These are phyloP conservation scores for Fragum sueziense DNA, from an alignment of 2,888 invertebrate species.

Conservation along the genomic window DNA sequence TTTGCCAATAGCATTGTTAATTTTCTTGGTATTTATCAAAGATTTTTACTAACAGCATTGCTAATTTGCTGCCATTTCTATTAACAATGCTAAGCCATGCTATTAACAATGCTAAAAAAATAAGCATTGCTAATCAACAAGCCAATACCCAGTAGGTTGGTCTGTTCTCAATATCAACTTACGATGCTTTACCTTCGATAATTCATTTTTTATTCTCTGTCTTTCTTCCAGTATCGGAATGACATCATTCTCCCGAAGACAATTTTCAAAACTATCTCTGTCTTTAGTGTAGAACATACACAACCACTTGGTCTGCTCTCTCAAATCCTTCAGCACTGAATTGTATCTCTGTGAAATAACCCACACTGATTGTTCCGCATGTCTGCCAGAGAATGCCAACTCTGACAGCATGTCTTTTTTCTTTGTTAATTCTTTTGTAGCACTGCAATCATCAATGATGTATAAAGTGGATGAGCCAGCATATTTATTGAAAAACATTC, in stretches of 20 bases:
- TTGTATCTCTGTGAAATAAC: conserved; percentile 52
- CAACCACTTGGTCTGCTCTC: conserved; percentile 53
- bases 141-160: conserved; percentile 38
- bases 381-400: conserved; percentile 46
- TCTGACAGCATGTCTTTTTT: conserved; percentile 49
- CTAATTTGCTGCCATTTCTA: neutral
- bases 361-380: conserved; percentile 44
- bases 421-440: conserved; percentile 53
- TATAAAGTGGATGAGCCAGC: conserved; percentile 49
- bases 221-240: conserved; percentile 43
- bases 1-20: neutral
- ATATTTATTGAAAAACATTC: conserved; percentile 35
- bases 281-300: conserved; percentile 46
- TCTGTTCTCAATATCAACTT: conserved; percentile 38
- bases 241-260: conserved; percentile 59
- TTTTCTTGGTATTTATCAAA: too few relatives aligned
- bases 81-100: conserved; percentile 17
- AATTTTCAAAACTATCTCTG: conserved; percentile 43
- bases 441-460: conserved; percentile 58
- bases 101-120: too few relatives aligned
- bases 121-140: conserved; percentile 38
- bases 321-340: conserved; percentile 49
- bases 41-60: too few relatives aligned
- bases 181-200: conserved; percentile 34
- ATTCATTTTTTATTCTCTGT: conserved; percentile 38